These are phyloP conservation scores for Drosophila pallidifrons DNA, from an alignment of 1,140 invertebrate genomes.

Conservation along the genomic window DNA sequence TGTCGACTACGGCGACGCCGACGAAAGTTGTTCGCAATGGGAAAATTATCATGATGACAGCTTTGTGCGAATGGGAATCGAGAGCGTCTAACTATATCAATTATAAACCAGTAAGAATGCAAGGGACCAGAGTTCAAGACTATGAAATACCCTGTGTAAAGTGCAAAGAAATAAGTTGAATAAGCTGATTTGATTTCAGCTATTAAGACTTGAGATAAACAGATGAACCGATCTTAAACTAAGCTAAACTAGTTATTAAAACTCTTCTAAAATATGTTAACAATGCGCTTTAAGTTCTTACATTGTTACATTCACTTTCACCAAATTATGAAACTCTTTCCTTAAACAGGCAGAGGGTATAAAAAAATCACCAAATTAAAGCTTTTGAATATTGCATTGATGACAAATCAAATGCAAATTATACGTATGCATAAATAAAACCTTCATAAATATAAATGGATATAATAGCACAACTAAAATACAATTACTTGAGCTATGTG, in stretches of 20 bases:
- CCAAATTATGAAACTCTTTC: not conserved
- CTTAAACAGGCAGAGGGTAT: not conserved
- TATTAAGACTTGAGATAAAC: too few relatives aligned
- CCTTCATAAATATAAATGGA: not conserved
- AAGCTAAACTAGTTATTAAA: too few relatives aligned
- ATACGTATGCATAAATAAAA: not conserved
- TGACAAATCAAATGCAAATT: slow-evolving; percentile 49
- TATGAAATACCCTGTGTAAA: not conserved
- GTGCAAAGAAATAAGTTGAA: too few relatives aligned
- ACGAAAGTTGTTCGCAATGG: slow-evolving; percentile 18
- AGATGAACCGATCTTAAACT: too few relatives aligned
- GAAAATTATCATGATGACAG: slow-evolving; percentile 2
- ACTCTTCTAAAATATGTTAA: too few relatives aligned
- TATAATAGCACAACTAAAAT: not conserved
- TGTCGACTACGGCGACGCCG: not conserved
- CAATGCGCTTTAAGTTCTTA: too few relatives aligned
- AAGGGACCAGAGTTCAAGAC: not conserved
- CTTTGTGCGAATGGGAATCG: not conserved
- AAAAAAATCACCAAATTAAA: slow-evolving; percentile 53
- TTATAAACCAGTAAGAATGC: slow-evolving; percentile 2
- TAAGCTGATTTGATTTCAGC: not conserved
- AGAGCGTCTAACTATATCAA: slow-evolving; percentile 14
- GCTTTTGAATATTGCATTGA: slow-evolving; percentile 19
- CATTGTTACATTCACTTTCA: not conserved
- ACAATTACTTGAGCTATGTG: slow-evolving; percentile 2